Base-by-base conservation (phyloP, 2,113 vertebrate species). In the Symphodus melops region DNA sequence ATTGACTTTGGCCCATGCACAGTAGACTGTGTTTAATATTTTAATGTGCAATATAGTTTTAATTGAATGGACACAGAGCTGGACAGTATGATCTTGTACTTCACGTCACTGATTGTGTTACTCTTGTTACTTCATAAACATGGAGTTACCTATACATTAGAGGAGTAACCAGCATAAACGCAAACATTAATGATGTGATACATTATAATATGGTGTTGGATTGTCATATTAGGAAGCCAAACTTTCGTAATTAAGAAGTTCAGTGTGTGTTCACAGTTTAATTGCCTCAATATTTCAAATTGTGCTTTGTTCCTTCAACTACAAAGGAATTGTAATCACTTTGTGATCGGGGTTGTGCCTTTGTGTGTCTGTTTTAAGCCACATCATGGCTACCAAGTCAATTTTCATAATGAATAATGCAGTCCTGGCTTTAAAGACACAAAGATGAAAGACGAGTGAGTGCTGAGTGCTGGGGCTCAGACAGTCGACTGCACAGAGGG, bases 331-430 rank as follows among this genome's bases (percentile, higher is more conserved):
- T 61, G 6, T 33, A 39, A 65, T 36, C 11, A 12, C 8, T 56
- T 41, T 61, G 41, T 65, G 55, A 71, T 28, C 39, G 64, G 25
- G 9, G 8, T 1, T 23, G n/a, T 53, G 9, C 20, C n/a, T 20
- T 41, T 46, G 14, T 51, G 14, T 37, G 10, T 14, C 8, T 57
- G 17, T 41, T 5, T 60, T 8, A 48, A 54, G 48, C 52, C 39
- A 62, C 42, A 41, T 53, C 62, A 28, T 4, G 57, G 42, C 69
- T 28, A 46, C 23, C 36, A 56, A 56, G 63, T 86, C n/a, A 9
- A 54, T 84, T 86, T 81, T 83, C 56, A 70, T 71, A 58, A 79
- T 85, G 79, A 86, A 82, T 85, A 63, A 78, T 81, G 66, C 48
- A 65, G 33, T 33, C n/a, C 66, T 25, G 53, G 72, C 72, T 79